Evolutionary conservation across 2,888 invertebrate genomes (phyloP), one percentile per base, ranked within the genome.

Genomic region (Herminia tarsipennalis): DNA sequence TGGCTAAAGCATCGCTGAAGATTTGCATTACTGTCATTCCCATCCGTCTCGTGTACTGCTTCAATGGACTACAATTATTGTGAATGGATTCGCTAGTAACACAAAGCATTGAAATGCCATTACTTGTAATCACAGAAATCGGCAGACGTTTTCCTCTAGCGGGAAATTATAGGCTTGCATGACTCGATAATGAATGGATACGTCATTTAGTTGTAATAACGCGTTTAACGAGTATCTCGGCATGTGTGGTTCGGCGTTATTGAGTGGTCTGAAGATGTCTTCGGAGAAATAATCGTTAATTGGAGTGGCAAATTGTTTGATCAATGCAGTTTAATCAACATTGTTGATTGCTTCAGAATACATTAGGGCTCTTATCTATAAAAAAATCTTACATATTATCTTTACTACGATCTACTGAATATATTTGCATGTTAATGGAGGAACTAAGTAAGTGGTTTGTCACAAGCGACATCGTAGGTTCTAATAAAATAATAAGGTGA

Each of bases 1-100:
- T 73, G 71, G 65, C 60, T 70, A 71, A 75, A 76, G 72, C 70
- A 73, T 75, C 65, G 59, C 58, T 66, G 66, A 71, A 72, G 76
- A 78, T 81, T 82, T 81, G 84, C 82, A 81, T 81, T 76, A 72
- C 76, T 78, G 82, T 81, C 80, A 76, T 71, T 79, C 66, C 66
- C 70, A 80, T 78, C 66, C 64, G 58, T 81, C 80, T 81, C 76
- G 46, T 51, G 56, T 72, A 68, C 73, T 73, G 56, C 61, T 64
- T 80, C 75, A 77, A 78, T 78, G 63, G 73, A 60, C 58, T 65
- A 70, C 76, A 76, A 80, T 79, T 76, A 73, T 74, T 62, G 44
- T 61, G 65, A 72, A 72, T 68, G 56, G 68, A 69, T 76, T 73
- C 69, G 58, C 62, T 58, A 53, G 45, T 55, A 58, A 56, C 52